Evolutionary conservation across 2,113 vertebrate genomes (phyloP).

Genomic region (Psephotus haematonotus): DNA sequence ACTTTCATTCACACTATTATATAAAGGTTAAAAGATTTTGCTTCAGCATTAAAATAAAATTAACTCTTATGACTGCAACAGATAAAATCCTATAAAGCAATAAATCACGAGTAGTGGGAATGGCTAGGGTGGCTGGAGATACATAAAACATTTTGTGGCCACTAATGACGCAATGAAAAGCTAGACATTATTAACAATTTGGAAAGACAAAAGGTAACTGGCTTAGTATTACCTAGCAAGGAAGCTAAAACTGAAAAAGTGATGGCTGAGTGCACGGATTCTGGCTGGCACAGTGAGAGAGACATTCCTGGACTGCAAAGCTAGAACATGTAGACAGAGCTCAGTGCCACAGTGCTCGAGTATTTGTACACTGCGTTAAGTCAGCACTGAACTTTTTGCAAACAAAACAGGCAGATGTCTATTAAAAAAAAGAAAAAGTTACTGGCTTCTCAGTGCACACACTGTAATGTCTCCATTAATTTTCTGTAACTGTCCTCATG

Average conservation of each 20-base stretch:
- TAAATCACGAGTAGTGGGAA: not conserved
- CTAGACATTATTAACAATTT: not conserved
- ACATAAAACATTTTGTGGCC: not conserved
- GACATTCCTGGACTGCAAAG: not conserved
- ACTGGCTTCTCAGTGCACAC: not conserved
- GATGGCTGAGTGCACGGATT: not conserved
- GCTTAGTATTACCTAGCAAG: not conserved
- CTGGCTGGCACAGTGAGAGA: not conserved
- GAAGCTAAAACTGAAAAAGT: not conserved
- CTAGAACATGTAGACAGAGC: not conserved
- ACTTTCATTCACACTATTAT: not conserved
- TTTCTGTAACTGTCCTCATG: not conserved
- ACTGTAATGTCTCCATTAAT: not conserved
- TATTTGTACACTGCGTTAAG: not conserved
- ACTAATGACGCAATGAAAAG: not conserved
- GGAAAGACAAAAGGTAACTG: not conserved
- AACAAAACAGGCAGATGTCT: not conserved
- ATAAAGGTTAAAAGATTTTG: conserved; percentile 34
- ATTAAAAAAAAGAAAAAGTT: not conserved
- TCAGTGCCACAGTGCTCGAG: not conserved
- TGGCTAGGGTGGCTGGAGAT: not conserved
- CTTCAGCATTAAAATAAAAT: not conserved
- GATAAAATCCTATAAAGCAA: not conserved
- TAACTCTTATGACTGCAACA: not conserved
- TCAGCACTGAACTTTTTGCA: not conserved